phyloP scores from a whole-genome alignment of 2,888 invertebrate species.

The Ariolimax columbianus region DNA sequence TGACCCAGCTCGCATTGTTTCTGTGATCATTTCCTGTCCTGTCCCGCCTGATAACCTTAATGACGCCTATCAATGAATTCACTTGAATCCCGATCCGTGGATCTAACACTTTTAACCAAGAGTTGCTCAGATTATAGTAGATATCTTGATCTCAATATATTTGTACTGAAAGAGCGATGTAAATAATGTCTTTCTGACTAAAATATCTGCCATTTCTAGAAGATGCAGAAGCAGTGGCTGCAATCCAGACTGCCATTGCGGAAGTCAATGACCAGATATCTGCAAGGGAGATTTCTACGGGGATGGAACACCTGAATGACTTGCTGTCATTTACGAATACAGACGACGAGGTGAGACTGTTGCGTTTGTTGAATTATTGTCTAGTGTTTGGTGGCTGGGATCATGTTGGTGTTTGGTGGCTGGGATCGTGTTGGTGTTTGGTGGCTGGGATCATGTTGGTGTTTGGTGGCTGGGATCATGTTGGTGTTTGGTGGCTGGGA shows the following conservation, averaged over 20 bases:
- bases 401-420: too few relatives aligned
- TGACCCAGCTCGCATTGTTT: too few relatives aligned
- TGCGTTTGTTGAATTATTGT: too few relatives aligned
- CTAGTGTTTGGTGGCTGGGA: too few relatives aligned
- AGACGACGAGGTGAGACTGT: not conserved
- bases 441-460: too few relatives aligned
- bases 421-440: too few relatives aligned
- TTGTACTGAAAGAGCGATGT: not conserved
- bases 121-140: too few relatives aligned
- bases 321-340: not conserved
- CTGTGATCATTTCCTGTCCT: not conserved
- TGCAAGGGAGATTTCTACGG: conserved; percentile 37
- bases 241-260: conserved; percentile 76
- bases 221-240: conserved; percentile 73
- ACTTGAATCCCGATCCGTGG: too few relatives aligned
- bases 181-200: not conserved
- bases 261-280: conserved; percentile 72
- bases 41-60: not conserved
- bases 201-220: conserved; percentile 53
- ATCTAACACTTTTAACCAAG: too few relatives aligned
- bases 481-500: too few relatives aligned
- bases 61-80: too few relatives aligned
- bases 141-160: not conserved
- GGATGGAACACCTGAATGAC: not conserved
- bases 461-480: too few relatives aligned